These are phyloP conservation scores for Selenia dentaria DNA, from an alignment of 2,888 invertebrate genomes.

Conservation along the genomic window DNA sequence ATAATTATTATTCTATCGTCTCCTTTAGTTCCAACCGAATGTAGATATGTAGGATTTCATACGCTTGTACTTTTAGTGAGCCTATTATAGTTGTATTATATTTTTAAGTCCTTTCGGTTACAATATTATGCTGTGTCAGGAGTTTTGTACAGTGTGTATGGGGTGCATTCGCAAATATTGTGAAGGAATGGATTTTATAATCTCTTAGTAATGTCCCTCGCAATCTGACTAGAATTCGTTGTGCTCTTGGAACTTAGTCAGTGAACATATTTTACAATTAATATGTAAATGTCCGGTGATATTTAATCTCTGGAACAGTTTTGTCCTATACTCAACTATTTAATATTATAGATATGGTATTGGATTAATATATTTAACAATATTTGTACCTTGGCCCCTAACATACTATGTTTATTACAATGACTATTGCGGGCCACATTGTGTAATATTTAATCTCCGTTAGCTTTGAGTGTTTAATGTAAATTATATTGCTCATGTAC, in stretches of 20 bases:
- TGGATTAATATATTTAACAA: no score
- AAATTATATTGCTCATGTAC: no score
- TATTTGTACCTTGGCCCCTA: no score
- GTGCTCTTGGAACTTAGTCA: conserved; percentile 33
- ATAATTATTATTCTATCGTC: conserved; percentile 68
- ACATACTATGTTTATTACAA: no score
- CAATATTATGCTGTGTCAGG: conserved; percentile 62
- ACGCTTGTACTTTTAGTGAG: conserved; percentile 83
- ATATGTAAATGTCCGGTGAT: neutral
- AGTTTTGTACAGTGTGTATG: conserved; percentile 62
- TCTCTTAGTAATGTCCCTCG: conserved; percentile 61
- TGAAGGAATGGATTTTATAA: conserved; percentile 67
- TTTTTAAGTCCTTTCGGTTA: conserved; percentile 66
- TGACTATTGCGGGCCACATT: no score
- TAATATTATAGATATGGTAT: no score
- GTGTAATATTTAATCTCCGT: no score
- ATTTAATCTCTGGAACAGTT: no score
- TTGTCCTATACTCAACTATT: no score
- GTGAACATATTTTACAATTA: conserved; percentile 31
- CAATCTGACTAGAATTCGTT: conserved; percentile 49
- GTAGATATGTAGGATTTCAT: conserved; percentile 81
- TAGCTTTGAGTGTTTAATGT: no score
- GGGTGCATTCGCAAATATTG: conserved; percentile 61
- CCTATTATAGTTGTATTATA: conserved; percentile 77
- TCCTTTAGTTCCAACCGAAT: conserved; percentile 77